Evolutionary conservation across 2,113 vertebrate genomes (phyloP).

Genomic region (Urocynchramus pylzowi): DNA sequence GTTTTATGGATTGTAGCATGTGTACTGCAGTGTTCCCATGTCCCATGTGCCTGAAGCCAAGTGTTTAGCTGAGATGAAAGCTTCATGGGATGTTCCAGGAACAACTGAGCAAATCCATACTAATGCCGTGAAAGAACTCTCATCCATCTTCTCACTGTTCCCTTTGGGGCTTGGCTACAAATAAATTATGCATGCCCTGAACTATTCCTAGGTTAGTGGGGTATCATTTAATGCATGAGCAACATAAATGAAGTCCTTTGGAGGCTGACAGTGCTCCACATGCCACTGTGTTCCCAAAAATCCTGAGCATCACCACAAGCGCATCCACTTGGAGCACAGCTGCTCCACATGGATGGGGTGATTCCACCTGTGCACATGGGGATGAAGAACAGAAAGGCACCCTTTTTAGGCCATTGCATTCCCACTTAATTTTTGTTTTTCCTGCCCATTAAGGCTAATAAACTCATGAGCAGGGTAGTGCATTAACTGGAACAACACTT

Average conservation of each 20-base stretch:
- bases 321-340: not conserved
- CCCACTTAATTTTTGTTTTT: not conserved
- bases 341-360: no score
- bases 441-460: not conserved
- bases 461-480: not conserved
- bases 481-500: not conserved
- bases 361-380: not conserved
- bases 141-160: not conserved
- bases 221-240: not conserved
- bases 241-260: not conserved
- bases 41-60: not conserved
- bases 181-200: not conserved
- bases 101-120: constrained; percentile 6
- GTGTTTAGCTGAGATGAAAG: not conserved
- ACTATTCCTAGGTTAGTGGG: not conserved
- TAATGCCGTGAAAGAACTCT: not conserved
- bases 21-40: not conserved
- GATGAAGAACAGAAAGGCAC: not conserved
- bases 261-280: not conserved
- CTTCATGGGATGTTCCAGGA: not conserved
- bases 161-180: not conserved
- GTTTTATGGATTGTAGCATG: not conserved
- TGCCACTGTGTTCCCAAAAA: not conserved
- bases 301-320: rapidly evolving
- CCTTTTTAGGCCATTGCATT: not conserved